These are phyloP conservation scores for Tichodroma muraria DNA, from an alignment of 2,113 vertebrate genomes.

Conservation along the genomic window DNA sequence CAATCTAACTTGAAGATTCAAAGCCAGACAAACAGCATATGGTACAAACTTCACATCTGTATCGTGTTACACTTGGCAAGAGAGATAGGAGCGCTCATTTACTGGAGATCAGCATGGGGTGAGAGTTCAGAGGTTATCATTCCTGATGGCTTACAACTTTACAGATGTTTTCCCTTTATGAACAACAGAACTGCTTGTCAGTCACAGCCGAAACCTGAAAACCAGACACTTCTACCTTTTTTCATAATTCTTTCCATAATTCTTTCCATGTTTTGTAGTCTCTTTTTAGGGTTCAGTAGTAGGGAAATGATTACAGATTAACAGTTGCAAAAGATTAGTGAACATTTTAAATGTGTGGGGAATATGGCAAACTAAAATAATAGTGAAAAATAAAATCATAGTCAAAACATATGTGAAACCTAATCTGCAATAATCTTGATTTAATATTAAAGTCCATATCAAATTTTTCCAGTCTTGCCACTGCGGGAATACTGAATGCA, in stretches of 20 bases:
- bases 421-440: background rate
- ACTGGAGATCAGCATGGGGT: constrained; percentile 20
- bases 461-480: background rate
- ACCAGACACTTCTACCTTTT: background rate
- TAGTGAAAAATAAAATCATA: background rate
- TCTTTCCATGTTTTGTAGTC: background rate
- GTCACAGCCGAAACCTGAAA: background rate
- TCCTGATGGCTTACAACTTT: constrained; percentile 45
- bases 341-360: background rate
- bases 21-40: background rate
- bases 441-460: constrained; percentile 2
- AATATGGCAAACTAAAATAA: background rate
- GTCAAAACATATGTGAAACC: constrained; percentile 40
- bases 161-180: constrained; percentile 29
- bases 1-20: background rate
- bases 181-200: background rate
- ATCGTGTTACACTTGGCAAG: constrained; percentile 25
- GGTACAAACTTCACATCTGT: constrained; percentile 43
- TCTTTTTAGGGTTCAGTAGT: background rate
- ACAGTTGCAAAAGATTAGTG: background rate
- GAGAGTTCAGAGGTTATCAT: constrained; percentile 59
- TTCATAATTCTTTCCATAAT: background rate
- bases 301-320: background rate
- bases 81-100: constrained; percentile 45
- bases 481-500: background rate